These are phyloP conservation scores for Gnathonemus longibarbis DNA, from an alignment of 2,113 vertebrate genomes.

Conservation along the genomic window DNA sequence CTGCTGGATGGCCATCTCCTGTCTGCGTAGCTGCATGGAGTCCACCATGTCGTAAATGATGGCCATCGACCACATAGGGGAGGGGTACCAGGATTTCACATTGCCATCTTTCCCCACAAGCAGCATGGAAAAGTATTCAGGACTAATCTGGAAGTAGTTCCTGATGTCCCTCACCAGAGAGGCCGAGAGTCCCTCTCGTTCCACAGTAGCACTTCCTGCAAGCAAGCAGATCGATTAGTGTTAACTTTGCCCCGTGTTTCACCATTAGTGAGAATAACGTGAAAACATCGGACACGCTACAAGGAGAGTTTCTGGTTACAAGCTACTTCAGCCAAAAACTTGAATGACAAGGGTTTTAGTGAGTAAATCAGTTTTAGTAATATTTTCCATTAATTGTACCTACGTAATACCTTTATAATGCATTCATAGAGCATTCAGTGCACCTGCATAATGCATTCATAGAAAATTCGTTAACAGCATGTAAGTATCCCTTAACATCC, in stretches of 20 bases:
- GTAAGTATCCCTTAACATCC: neutral
- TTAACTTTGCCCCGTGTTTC: neutral
- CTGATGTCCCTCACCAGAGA: slow-evolving; percentile 75
- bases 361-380: neutral
- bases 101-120: slow-evolving; percentile 85
- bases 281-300: neutral
- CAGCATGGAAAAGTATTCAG: slow-evolving; percentile 84
- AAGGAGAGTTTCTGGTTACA: neutral
- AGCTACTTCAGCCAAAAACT: neutral
- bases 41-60: slow-evolving; percentile 81
- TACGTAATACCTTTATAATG: neutral
- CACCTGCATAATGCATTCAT: neutral
- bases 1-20: slow-evolving; percentile 85
- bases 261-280: neutral
- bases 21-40: slow-evolving; percentile 82
- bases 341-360: neutral
- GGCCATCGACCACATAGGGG: slow-evolving; percentile 85
- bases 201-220: slow-evolving; percentile 72
- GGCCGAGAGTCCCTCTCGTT: slow-evolving; percentile 69
- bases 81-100: slow-evolving; percentile 85
- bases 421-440: neutral
- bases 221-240: neutral
- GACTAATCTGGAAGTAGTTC: slow-evolving; percentile 82
- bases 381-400: neutral
- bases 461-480: neutral